Conservation (phyloP, 2,113 vertebrate genomes). For the Xerus inauris region DNA sequence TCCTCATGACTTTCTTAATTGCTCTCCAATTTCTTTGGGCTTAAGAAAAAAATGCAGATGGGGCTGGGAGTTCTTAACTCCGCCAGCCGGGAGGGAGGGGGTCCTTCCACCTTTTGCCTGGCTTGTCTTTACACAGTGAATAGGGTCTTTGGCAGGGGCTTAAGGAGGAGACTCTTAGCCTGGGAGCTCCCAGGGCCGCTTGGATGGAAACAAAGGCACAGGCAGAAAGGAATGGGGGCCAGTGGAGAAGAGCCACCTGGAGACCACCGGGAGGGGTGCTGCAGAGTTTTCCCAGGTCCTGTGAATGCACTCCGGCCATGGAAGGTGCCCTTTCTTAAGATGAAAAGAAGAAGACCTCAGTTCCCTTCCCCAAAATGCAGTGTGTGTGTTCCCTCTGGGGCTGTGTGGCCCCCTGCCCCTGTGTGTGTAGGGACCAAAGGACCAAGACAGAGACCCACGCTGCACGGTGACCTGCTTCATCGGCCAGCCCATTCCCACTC, state of each 20-base stretch:
- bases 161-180: slow-evolving; percentile 75
- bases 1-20: slow-evolving; percentile 66
- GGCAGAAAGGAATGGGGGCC: slow-evolving; percentile 74
- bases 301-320: slow-evolving; percentile 70
- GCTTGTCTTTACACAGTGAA: slow-evolving; percentile 58
- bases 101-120: slow-evolving; percentile 56
- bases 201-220: slow-evolving; percentile 67
- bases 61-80: slow-evolving; percentile 57
- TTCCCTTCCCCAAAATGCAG: slow-evolving; percentile 57
- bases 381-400: background rate
- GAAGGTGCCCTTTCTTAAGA: slow-evolving; percentile 78
- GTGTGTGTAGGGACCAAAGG: background rate
- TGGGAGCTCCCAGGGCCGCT: slow-evolving; percentile 54
- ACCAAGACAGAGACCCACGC: background rate
- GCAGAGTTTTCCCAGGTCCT: slow-evolving; percentile 73
- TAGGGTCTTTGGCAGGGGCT: slow-evolving; percentile 77
- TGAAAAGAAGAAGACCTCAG: slow-evolving; percentile 74
- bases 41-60: slow-evolving; percentile 70
- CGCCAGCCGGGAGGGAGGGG: background rate
- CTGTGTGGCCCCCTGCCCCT: background rate
- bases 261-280: slow-evolving; percentile 57
- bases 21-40: slow-evolving; percentile 74
- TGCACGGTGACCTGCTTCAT: background rate
- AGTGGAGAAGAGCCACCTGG: slow-evolving; percentile 71
- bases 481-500: background rate